Base-by-base conservation (phyloP, 1,140 invertebrate species). In the Vollenhovia emeryi region DNA sequence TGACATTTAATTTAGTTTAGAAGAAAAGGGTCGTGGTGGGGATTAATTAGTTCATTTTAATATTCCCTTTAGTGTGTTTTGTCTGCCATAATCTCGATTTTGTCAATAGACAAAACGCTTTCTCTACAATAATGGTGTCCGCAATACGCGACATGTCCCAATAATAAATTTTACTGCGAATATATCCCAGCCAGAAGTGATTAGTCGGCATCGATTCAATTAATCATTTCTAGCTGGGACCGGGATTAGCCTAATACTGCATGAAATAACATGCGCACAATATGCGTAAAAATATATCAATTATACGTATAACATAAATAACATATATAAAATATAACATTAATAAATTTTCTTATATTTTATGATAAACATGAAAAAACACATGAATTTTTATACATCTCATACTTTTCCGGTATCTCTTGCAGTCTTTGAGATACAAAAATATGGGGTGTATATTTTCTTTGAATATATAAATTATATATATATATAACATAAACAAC, bases 11-110 rank as follows among this genome's bases (percentile, higher is more conserved):
- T 33, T 18, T n/a, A 60, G 13, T 18, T 27, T 60, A 33, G 6
- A 33, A 15, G 5, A 8, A 33, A 33, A 60, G 3, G 18, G n/a
- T n/a, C 2, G 2, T 57, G 4, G n/a, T n/a, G n/a, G n/a, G n/a
- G 15, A 45, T 30, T 69, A 69, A 68, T 69, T 69, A 71, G 6
- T 52, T n/a, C n/a, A n/a, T n/a, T n/a, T n/a, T n/a, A n/a, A n/a
- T n/a, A n/a, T n/a, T n/a, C n/a, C n/a, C n/a, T n/a, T n/a, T n/a
- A n/a, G n/a, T n/a, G n/a, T n/a, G n/a, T n/a, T n/a, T n/a, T n/a
- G n/a, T n/a, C n/a, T 43, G 5, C 8, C 21, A 13, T 33, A 7
- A 50, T 33, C 5, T 50, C 27, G 11, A 13, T 50, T 36, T 36
- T 43, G 36, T 21, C 1, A 66, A 40, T 64, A n/a, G 11, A 66